Evolutionary conservation across 2,113 vertebrate species (phyloP).

Genomic region (Tyto alba): DNA sequence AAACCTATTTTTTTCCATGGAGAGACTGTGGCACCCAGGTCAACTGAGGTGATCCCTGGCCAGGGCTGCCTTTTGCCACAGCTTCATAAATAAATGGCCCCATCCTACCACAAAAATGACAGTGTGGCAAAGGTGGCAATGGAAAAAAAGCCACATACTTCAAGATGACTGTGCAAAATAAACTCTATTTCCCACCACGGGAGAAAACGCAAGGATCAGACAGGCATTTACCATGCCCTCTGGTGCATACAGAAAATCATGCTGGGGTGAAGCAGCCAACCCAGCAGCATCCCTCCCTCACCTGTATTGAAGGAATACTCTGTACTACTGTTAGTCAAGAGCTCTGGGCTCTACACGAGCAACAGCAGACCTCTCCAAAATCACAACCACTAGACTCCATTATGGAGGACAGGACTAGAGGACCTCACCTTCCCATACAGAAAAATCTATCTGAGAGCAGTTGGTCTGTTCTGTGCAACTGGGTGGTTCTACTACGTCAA

Average conservation of each 20-base stretch:
- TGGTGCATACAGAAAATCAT: neutral
- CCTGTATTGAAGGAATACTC: neutral
- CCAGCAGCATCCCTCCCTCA: neutral
- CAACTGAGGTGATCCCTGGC: neutral
- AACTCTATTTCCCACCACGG: neutral
- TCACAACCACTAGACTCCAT: rapidly evolving
- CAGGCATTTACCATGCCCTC: neutral
- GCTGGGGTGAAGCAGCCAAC: neutral
- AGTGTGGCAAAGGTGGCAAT: neutral
- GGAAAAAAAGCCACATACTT: neutral
- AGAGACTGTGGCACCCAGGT: neutral
- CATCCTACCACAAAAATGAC: neutral
- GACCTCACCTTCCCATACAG: neutral
- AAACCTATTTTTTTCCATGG: neutral
- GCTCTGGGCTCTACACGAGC: neutral
- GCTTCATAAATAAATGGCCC: neutral
- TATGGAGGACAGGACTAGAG: neutral
- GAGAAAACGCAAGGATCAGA: neutral
- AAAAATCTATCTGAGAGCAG: neutral
- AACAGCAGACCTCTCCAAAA: neutral
- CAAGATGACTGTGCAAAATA: neutral
- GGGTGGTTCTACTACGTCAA: neutral
- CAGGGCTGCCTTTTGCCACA: neutral
- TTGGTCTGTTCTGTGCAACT: no score
- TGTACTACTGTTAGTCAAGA: neutral